Base-by-base conservation (phyloP, 2,113 vertebrate species). In the Corythoichthys haematopterus region DNA sequence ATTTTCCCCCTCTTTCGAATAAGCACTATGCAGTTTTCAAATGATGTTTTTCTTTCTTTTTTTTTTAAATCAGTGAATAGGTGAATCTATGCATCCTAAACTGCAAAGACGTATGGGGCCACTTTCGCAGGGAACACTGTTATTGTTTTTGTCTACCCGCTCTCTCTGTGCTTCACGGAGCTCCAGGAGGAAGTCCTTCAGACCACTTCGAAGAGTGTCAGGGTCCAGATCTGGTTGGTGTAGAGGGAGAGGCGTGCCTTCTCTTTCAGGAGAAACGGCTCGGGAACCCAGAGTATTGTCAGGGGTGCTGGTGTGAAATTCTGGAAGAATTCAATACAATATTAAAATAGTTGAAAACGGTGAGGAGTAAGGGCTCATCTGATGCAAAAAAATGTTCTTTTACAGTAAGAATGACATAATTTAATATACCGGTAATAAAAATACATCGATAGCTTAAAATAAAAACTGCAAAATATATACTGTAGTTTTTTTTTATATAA, bases 101-200 rank as follows among this genome's bases (percentile, higher is more conserved):
- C 20, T 28, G 20, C 20, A 28, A 28, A 28, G 20, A 28, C 20
- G 20, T 28, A 28, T 28, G 20, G 20, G 20, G 20, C 20, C 20
- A 28, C 20, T 28, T 28, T 28, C 20, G 37, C 33, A 36, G 33
- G 3, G 13, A 4, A 35, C 56, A 2, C 3, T 3, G 15, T 58
- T 13, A 37, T 36, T 37, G 1, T 9, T 28, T 28, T 15, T 14
- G 3, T 12, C 47, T 80, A 98, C 96, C 92, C 94, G 85, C 2
- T 96, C 94, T 68, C 89, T 85, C 81, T 96, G 95, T 0, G 93
- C 46, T 0, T 93, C 92, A 67, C 93, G 89, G 64, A 97, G 92
- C 82, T 98, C 94, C 35, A 89, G 93, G 37, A 98, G 86, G 83
- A 98, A 97, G 5, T 96, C 95, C 64, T 91, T 87, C 66, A 98